A percentile compares a stretch with the other conserved stretches of the same genome.
Evolutionary conservation across 2,888 invertebrate species (phyloP).

Genomic region (Anoplius nigerrimus): DNA sequence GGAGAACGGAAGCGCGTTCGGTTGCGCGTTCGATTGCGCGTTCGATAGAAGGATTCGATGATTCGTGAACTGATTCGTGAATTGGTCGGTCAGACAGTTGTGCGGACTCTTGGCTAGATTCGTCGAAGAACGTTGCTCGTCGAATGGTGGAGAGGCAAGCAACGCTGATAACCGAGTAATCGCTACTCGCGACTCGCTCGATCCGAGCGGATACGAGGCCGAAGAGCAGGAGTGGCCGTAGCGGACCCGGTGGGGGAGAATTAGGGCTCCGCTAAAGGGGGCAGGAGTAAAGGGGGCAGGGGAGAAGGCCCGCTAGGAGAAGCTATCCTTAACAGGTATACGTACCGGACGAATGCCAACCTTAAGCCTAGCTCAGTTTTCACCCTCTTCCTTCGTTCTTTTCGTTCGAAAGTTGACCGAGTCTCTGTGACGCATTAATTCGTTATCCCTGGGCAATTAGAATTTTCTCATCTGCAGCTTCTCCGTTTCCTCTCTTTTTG

Average conservation of each 20-base stretch:
- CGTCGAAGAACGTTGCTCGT: slow-evolving; percentile 35
- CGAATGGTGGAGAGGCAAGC: slow-evolving; percentile 35
- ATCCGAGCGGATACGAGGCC: slow-evolving; percentile 53
- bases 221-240: slow-evolving; percentile 42
- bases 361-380: no score
- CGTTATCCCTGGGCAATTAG: no score
- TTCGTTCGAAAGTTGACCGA: no score
- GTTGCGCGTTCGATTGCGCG: neutral
- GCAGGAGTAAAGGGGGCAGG: slow-evolving; percentile 34
- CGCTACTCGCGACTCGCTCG: slow-evolving; percentile 43
- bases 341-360: no score
- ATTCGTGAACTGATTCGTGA: neutral
- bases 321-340: no score
- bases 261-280: slow-evolving; percentile 5
- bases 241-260: slow-evolving; percentile 34
- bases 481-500: no score
- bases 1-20: neutral
- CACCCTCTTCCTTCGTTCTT: no score
- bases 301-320: slow-evolving; percentile 38
- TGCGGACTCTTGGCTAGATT: slow-evolving; percentile 7
- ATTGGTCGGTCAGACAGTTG: slow-evolving; percentile 13
- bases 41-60: neutral
- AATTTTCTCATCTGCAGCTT: no score
- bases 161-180: slow-evolving; percentile 52
- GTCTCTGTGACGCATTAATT: no score